Conservation (phyloP, 2,113 vertebrate genomes). For the Tamias sibiricus region DNA sequence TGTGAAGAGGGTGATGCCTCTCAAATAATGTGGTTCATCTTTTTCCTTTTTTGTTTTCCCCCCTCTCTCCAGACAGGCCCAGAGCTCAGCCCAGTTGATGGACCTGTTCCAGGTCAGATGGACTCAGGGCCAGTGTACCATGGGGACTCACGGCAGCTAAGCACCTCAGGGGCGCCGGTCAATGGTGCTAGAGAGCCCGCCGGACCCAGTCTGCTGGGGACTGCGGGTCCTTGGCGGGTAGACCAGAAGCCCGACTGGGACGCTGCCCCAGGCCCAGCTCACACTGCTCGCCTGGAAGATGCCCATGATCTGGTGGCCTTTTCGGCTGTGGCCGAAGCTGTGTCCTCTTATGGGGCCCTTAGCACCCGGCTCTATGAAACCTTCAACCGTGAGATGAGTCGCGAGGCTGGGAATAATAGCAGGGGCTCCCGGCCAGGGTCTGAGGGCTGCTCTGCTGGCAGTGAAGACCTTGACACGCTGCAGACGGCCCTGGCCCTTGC, state of each 20-base stretch:
- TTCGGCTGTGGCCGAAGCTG: constrained; percentile 92
- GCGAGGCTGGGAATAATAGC: constrained; percentile 77
- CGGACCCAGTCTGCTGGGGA: constrained; percentile 86
- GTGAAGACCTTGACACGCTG: constrained; percentile 93
- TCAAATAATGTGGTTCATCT: constrained; percentile 54
- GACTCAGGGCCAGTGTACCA: constrained; percentile 98
- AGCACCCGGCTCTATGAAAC: constrained; percentile 93
- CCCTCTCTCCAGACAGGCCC: constrained; percentile 90
- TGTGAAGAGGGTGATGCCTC: neutral
- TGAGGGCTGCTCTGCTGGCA: constrained; percentile 77
- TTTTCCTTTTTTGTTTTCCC: neutral
- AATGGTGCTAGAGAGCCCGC: constrained; percentile 92
- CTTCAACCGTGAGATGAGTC: constrained; percentile 94
- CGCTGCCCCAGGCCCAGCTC: constrained; percentile 79
- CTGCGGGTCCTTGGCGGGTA: constrained; percentile 80
- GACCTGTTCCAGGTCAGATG: constrained; percentile 98
- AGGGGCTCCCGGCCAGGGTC: constrained; percentile 75
- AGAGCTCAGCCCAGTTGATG: constrained; percentile 94
- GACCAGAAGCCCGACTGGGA: constrained; percentile 86
- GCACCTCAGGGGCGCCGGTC: constrained; percentile 85
- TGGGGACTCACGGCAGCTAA: constrained; percentile 94
- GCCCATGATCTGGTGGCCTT: constrained; percentile 96
- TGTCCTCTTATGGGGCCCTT: constrained; percentile 89
- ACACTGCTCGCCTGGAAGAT: constrained; percentile 90
- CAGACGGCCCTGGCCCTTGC: constrained; percentile 94